Evolutionary conservation across 2,888 invertebrate genomes (phyloP), one percentile per base, ranked within the genome.

Genomic region (Blera fallax): DNA sequence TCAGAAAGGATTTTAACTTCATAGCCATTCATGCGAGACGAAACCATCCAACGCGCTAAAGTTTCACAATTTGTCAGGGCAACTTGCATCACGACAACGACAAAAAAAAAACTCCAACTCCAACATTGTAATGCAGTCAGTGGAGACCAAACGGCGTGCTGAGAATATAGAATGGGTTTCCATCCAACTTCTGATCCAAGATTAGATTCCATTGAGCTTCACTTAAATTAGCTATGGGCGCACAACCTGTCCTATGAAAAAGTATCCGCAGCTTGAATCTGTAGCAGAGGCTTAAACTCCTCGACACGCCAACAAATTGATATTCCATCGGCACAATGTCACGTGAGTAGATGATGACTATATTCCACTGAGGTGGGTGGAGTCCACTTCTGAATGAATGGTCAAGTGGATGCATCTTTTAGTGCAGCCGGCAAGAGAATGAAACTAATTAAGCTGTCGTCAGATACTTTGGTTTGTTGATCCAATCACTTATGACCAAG

Each of bases 381-480:
- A 77, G 69, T 48, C 40, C 76, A 56, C 45, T 60, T 58, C 34
- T 11, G 50, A 45, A 60, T 45, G 58, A 60, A 43, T 72, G 78
- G 78, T 67, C 78, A 62, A 60, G 65, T 65, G 69, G 58, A 60
- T 72, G 52, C 50, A 45, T 45, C 58, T 40, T 62, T n/a, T 27
- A 54, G 16, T 60, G 67, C 10, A 10, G 48, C 24, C 62, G 32
- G 11, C 32, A 6, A 32, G 60, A 11, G 67, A 3, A 21, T 40
- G 43, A 32, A 11, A 21, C 74, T 84, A 84, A 84, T 84, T 84
- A 84, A 84, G 80, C 80, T 74, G 84, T 84, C 74, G 70, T 58
- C 80, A 43, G 80, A 80, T 80, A 84, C 80, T 73, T 73, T 73
- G 67, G 45, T 65, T 69, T 84, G 69, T 60, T 84, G 80, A 84